These are phyloP conservation scores for Ammodytes marinus DNA, from an alignment of 2,113 vertebrate genomes.

Conservation along the genomic window DNA sequence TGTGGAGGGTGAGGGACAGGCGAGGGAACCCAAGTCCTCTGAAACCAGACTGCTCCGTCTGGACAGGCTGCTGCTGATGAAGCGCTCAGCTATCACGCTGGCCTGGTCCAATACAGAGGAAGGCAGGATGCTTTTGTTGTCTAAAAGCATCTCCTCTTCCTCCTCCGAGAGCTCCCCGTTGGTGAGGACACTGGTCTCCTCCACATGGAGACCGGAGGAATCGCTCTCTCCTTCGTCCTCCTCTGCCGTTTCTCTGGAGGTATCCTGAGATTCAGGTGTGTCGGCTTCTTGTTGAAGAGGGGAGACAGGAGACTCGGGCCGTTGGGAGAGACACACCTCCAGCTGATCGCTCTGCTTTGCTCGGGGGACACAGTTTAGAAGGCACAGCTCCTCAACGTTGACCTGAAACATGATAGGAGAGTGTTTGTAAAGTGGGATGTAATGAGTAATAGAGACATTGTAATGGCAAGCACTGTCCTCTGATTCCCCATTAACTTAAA, in stretches of 20 bases:
- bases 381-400: slow-evolving; percentile 51
- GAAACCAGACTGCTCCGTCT: slow-evolving; percentile 87
- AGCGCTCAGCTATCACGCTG: slow-evolving; percentile 88
- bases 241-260: slow-evolving; percentile 48
- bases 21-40: slow-evolving; percentile 83
- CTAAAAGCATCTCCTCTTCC: slow-evolving; percentile 70
- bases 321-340: slow-evolving; percentile 22
- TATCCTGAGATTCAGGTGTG: slow-evolving; percentile 45
- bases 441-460: slow-evolving; percentile 42
- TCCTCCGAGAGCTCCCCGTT: slow-evolving; percentile 89
- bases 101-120: slow-evolving; percentile 91
- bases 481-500: slow-evolving; percentile 37
- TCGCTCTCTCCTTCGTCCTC: slow-evolving; percentile 75
- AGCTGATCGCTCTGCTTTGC: slow-evolving; percentile 13
- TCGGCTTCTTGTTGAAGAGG: slow-evolving; percentile 30
- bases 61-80: slow-evolving; percentile 84
- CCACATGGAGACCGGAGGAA: slow-evolving; percentile 63
- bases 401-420: slow-evolving; percentile 67
- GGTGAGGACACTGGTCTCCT: slow-evolving; percentile 86
- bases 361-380: slow-evolving; percentile 38
- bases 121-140: slow-evolving; percentile 84
- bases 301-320: slow-evolving; percentile 23
- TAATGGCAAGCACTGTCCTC: slow-evolving; percentile 17
- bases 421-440: slow-evolving; percentile 41
- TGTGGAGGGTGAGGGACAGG: slow-evolving; percentile 76